Conservation (phyloP, 2,113 vertebrate genomes). For the Calyptommatus sinebrachiatus region DNA sequence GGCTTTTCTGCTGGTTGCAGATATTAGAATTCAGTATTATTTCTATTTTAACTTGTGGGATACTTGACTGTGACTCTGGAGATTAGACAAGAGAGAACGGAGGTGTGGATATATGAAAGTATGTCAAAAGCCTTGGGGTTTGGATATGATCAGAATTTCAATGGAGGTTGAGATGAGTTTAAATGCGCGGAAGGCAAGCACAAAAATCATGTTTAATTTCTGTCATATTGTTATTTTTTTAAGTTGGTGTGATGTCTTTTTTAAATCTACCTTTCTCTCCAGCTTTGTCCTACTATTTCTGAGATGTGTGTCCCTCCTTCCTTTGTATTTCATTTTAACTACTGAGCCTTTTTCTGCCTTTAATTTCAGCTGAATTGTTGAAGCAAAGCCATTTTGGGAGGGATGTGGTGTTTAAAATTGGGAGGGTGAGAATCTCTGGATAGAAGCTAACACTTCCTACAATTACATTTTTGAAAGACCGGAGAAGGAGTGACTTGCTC, state of each 20-base stretch:
- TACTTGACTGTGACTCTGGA: constrained; percentile 78
- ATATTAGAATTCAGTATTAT: constrained; percentile 50
- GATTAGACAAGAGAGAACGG: constrained; percentile 78
- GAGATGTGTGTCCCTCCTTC: constrained; percentile 41
- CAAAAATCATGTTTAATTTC: constrained; percentile 88
- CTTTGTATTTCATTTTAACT: constrained; percentile 71
- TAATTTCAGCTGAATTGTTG: constrained; percentile 73
- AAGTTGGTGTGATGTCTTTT: constrained; percentile 80
- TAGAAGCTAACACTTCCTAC: constrained; percentile 82
- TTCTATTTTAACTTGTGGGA: constrained; percentile 65
- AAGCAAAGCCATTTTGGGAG: constrained; percentile 69
- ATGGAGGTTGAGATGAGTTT: constrained; percentile 80
- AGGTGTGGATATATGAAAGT: constrained; percentile 85
- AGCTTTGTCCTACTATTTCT: constrained; percentile 68
- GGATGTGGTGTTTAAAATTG: constrained; percentile 68
- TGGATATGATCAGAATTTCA: constrained; percentile 89
- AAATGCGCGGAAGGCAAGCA: constrained; percentile 80
- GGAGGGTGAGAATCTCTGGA: constrained; percentile 76
- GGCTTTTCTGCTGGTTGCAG: constrained; percentile 51
- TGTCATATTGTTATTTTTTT: constrained; percentile 81
- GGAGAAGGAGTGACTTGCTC: constrained; percentile 81
- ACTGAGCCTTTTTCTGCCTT: constrained; percentile 68
- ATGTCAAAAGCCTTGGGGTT: constrained; percentile 89
- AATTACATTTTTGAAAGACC: constrained; percentile 87
- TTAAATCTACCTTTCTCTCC: constrained; percentile 76